A percentile compares a stretch with the other conserved stretches of the same genome.
Evolutionary conservation across 2,888 invertebrate genomes (phyloP).

Genomic region (Drosophila algonquin): DNA sequence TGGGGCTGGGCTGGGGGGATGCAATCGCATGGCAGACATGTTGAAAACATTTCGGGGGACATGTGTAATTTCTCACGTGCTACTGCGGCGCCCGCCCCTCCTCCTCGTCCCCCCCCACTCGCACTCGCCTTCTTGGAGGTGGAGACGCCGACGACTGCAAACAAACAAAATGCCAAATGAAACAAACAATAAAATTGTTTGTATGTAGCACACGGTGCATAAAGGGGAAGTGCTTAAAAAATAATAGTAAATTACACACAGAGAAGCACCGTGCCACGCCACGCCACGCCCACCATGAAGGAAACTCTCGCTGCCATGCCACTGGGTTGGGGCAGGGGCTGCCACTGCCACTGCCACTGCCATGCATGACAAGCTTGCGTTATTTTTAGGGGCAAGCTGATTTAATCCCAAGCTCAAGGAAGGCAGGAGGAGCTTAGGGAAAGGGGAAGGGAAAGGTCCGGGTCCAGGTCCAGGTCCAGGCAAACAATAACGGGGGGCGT

Average conservation of each 20-base stretch:
- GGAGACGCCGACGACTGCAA: constrained; percentile 31
- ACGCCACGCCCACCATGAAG: constrained; percentile 11
- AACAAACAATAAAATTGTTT: constrained; percentile 67
- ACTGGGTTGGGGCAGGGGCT: not conserved
- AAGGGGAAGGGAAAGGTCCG: not conserved
- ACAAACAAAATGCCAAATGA: constrained; percentile 58
- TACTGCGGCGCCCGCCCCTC: constrained; percentile 33
- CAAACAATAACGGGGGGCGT: constrained; percentile 16
- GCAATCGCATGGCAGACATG: constrained; percentile 42
- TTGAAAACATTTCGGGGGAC: constrained; percentile 60
- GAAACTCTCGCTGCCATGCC: constrained; percentile 2
- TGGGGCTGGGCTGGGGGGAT: not conserved
- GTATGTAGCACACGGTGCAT: constrained; percentile 50
- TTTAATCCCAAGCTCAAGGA: constrained; percentile 58
- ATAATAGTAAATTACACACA: constrained; percentile 76
- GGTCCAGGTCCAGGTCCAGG: constrained; percentile 3
- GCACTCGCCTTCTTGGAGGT: no score
- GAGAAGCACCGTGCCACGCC: constrained; percentile 48
- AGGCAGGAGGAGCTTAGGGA: constrained; percentile 11
- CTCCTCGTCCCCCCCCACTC: no score
- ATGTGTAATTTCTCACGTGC: constrained; percentile 76
- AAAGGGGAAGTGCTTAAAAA: constrained; percentile 76
- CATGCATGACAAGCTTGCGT: constrained; percentile 75
- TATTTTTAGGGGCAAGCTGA: constrained; percentile 72
- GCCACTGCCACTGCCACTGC: constrained; percentile 19